Conservation (phyloP, 2,888 invertebrate species). For the Herminia tarsipennalis region DNA sequence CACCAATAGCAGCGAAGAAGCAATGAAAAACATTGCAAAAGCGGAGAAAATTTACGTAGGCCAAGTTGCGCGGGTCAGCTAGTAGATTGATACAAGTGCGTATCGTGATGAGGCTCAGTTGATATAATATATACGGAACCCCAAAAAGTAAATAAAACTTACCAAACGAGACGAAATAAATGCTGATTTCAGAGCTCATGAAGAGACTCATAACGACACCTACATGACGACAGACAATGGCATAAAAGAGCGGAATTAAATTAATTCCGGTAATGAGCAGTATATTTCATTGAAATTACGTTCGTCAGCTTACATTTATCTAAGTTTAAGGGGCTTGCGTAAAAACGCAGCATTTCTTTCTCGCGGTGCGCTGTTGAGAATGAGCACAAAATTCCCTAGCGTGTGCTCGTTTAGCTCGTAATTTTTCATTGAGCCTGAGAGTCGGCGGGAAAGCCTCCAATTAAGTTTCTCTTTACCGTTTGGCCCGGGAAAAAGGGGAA, state of each 20-base stretch:
- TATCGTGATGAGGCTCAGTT: too few relatives aligned
- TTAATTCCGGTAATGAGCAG: constrained; percentile 64
- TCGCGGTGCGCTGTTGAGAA: constrained; percentile 61
- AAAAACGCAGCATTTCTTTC: constrained; percentile 74
- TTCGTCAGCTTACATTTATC: constrained; percentile 74
- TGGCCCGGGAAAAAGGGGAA: constrained; percentile 72
- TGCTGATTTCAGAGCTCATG: constrained; percentile 7
- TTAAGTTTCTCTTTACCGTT: constrained; percentile 85
- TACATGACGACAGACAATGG: constrained; percentile 42
- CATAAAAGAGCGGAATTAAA: constrained; percentile 58
- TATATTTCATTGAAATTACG: constrained; percentile 72
- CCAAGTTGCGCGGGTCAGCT: too few relatives aligned
- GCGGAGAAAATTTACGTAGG: too few relatives aligned
- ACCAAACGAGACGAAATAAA: constrained; percentile 13
- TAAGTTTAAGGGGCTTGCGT: constrained; percentile 66
- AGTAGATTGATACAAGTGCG: too few relatives aligned
- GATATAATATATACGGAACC: too few relatives aligned
- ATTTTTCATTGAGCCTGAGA: constrained; percentile 85
- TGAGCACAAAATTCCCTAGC: constrained; percentile 78
- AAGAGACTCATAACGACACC: constrained; percentile 30
- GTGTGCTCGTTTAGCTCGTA: constrained; percentile 84
- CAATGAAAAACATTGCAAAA: too few relatives aligned
- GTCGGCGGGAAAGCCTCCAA: constrained; percentile 82
- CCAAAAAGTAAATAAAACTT: background rate
- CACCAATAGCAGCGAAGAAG: too few relatives aligned